phyloP scores from a whole-genome alignment of 2,888 invertebrate genomes.

The Campaea margaritaria region DNA sequence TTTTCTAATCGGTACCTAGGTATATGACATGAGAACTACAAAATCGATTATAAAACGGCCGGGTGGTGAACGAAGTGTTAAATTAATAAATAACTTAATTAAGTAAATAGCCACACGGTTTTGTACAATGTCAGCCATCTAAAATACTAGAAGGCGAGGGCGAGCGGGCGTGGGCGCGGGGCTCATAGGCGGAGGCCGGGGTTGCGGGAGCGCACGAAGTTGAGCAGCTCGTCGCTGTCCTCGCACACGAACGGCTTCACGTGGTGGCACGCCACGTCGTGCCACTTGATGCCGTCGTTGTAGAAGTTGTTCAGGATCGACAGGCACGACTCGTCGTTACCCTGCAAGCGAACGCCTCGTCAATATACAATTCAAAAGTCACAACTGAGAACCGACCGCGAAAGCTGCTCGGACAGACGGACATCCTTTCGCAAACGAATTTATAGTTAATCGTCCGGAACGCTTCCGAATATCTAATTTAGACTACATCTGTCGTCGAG shows the following conservation, averaged over 20 bases:
- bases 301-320: conserved; percentile 96
- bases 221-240: conserved; percentile 95
- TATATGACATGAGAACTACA: neutral
- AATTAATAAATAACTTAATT: conserved; percentile 79
- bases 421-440: conserved; percentile 7
- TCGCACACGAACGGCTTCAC: conserved; percentile 95
- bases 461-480: conserved; percentile 11
- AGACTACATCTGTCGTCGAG: conserved; percentile 4
- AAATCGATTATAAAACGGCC: neutral
- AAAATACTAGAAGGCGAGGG: conserved; percentile 59
- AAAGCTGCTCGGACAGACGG: conserved; percentile 17
- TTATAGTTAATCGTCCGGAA: conserved; percentile 15
- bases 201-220: conserved; percentile 96
- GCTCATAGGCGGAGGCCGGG: conserved; percentile 91
- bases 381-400: conserved; percentile 4
- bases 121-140: conserved; percentile 82
- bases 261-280: conserved; percentile 94
- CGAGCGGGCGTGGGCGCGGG: conserved; percentile 25
- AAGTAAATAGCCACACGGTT: conserved; percentile 70
- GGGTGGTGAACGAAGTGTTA: conserved; percentile 36
- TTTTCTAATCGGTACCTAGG: neutral
- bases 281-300: conserved; percentile 94
- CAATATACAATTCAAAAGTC: neutral
- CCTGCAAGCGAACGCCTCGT: conserved; percentile 74
- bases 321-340: conserved; percentile 95